Evolutionary conservation across 2,888 invertebrate species (phyloP), one percentile per base, ranked within the genome.

Genomic region (Falcaria lacertinaria): DNA sequence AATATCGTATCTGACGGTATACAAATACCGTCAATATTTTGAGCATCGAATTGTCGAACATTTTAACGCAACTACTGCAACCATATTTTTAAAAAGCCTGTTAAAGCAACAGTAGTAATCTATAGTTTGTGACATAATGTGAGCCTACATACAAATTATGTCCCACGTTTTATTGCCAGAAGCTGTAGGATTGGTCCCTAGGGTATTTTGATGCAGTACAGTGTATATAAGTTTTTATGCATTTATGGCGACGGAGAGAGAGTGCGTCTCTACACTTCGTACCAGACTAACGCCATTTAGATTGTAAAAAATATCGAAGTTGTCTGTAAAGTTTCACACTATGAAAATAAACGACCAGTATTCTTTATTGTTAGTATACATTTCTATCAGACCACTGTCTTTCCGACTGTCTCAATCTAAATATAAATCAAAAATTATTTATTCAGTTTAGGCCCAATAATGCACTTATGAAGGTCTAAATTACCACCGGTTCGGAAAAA

Each of bases 211-310:
- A 11, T 28, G 28, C 28, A 28, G 11, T 22, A 7, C 14, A 37
- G 22, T 25, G 37, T 15, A 37, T 17, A 6, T 13, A 37, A 37
- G 25, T 37, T 37, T 37, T 22, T 37, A 37, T 22, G 22, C 37
- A 25, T 37, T 37, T 37, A 37, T 37, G 37, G 6, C 19, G 3
- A 6, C 3, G 6, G 3, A 19, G 22, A 22, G 37, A 37, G 13
- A 37, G 25, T 37, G 37, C 22, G 22, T 14, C 11, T 28, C 11
- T 28, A 11, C 11, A 11, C 22, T 22, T 22, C 22, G 6, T 6
- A 7, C 7, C 7, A 11, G 11, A 11, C 11, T 28, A 28, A 11
- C 8, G 2, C 4, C 11, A 7, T 1, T 1, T 0, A 2, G 11
- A 11, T 28, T 28, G 3, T 28, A 11, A 11, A 11, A 11, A 11